Base-by-base conservation (phyloP, 2,113 vertebrate species). In the Calidris pygmaea region DNA sequence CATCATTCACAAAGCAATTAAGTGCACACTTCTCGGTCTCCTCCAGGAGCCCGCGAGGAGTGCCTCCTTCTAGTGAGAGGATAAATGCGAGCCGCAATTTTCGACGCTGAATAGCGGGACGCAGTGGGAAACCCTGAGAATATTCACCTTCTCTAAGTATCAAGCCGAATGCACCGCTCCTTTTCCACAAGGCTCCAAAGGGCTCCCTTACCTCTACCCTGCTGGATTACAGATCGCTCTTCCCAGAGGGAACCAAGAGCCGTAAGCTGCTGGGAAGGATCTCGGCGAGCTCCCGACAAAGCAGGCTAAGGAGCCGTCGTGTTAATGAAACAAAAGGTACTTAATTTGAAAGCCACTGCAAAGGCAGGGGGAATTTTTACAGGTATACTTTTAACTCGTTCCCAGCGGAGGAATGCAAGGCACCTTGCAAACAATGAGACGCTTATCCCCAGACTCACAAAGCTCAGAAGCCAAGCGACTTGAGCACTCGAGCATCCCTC, bases 1-100 rank as follows among this genome's bases (percentile, higher is more conserved):
- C 95, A 98, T 94, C 86, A 93, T 97, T 98, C 93, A 84, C 90
- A 94, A 97, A 96, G 91, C 96, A 97, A 97, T 97, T 96, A 98
- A 96, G 88, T 88, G 96, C 80, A 92, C 39, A 88, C 67, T 87
- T 95, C 84, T 93, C 43, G 94, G 96, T 82, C 95, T 98, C 97
- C 96, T 93, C 52, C 16, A 83, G 88, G 78, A 96, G 85, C 84
- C 50, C 12, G 4, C 67, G 65, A 93, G 62, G 53, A 94, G 80
- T 48, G 76, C 59, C 63, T 93, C 55, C 2, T 32, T 94, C 77
- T 89, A 48, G 71, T 39, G 39, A 89, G 84, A 67, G 32, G 84
- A 75, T 74, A 96, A 97, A 96, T 39, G 78, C 70, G 83, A 87
- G 58, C n/a, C 4, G 20, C 43, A 63, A 37, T 93, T 58, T 96